phyloP scores from a whole-genome alignment of 64 coral and sea anemone genomes.

The Dendronephthya gigantea region DNA sequence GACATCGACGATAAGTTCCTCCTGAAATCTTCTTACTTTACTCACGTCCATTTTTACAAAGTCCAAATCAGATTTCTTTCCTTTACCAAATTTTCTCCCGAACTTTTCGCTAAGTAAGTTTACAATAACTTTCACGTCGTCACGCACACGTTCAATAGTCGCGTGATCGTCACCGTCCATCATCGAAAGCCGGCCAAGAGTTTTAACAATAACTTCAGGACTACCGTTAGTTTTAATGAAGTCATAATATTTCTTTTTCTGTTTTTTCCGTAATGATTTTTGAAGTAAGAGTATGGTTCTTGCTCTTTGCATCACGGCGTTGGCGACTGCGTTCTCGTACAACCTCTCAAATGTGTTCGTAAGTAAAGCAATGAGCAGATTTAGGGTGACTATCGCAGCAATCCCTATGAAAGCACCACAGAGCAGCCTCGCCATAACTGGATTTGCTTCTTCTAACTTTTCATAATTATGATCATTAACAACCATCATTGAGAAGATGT shows the following conservation, averaged over 20 bases:
- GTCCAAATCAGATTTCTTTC: conserved; percentile 4
- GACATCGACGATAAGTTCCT: neutral
- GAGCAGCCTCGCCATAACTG: neutral
- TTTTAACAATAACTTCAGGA: neutral
- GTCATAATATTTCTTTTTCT: neutral
- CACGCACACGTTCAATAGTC: neutral
- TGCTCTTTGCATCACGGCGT: conserved; percentile 11
- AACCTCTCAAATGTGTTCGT: conserved; percentile 8
- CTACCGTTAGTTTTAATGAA: neutral
- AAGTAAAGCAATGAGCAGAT: neutral
- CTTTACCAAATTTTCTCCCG: neutral
- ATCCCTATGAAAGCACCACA: neutral
- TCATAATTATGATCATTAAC: neutral
- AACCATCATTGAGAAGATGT: conserved; percentile 7
- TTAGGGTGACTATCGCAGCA: neutral
- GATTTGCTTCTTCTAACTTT: neutral
- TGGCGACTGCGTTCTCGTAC: neutral
- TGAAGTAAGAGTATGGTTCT: neutral
- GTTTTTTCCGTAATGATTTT: neutral
- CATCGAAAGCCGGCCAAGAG: neutral
- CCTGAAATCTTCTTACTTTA: neutral
- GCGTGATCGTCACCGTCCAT: neutral
- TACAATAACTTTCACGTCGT: neutral
- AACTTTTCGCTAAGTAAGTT: neutral
- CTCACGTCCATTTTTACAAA: neutral